Evolutionary conservation across 2,113 vertebrate genomes (phyloP), one percentile per base, ranked within the genome.

Genomic region (Ctenomys sociabilis): DNA sequence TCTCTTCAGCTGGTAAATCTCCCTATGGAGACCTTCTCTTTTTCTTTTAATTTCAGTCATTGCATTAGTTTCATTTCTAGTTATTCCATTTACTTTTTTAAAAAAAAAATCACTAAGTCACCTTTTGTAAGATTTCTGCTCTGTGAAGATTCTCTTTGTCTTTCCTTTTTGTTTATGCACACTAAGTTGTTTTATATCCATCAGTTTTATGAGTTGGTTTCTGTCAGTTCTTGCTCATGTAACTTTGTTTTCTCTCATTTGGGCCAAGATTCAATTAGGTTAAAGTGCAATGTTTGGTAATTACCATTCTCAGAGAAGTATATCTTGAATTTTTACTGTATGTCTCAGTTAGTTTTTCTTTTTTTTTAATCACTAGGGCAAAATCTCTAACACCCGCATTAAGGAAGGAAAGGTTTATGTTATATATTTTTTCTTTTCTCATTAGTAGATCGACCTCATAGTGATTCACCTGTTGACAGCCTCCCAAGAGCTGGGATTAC

Each of bases 81-180:
- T 45, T n/a, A 16, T 63, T 84, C 83, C 73, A 64, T 52, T 81
- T 68, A 6, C 1, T 68, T n/a, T 91, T 28, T n/a, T n/a, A n/a
- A n/a, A n/a, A 21, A 1, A 45, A 57, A 80, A 85, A 88, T 7
- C 40, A 4, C n/a, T 66, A 75, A 13, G 14, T 68, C 21, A 81
- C 0, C 22, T 92, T 88, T 68, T 72, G 93, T 72, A 52, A 43
- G 17, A 75, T 86, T 77, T 28, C 17, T 85, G 4, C 78, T 85
- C 78, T 82, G 35, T 85, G 22, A 89, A 85, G 7, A 95, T 80
- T 81, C 66, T 64, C 84, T 90, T n/a, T 92, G 28, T 21, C 37
- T 57, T 93, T 95, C 92, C 85, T 91, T 63, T 40, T 35, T n/a
- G 1, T 66, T 84, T 86, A 70, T 85, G 37, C 40, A 35, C 28